Percentiles rank a stretch among this genome's conserved stretches.
Conservation (phyloP, 2,113 vertebrate species). For the Ictidomys tridecemlineatus region DNA sequence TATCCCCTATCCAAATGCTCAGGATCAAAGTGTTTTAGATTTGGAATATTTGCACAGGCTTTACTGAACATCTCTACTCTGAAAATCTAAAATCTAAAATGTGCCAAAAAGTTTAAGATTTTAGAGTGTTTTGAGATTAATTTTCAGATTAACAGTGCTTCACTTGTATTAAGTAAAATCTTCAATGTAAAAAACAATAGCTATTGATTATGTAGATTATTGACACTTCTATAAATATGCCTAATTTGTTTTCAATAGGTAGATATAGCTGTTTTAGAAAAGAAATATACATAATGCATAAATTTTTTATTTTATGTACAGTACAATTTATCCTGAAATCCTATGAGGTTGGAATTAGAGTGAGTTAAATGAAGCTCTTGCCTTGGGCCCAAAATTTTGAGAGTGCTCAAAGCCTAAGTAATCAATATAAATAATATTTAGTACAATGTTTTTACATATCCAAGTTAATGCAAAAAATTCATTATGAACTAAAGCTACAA, state of each 20-base stretch:
- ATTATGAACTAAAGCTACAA: neutral
- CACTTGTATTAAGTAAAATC: slow-evolving; percentile 23
- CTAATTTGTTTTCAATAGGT: slow-evolving; percentile 14
- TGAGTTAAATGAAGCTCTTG: neutral
- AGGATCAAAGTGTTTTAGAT: neutral
- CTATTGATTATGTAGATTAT: neutral
- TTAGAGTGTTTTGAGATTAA: neutral
- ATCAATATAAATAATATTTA: slow-evolving; percentile 62
- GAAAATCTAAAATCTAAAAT: neutral
- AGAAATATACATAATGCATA: neutral
- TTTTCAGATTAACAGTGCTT: neutral
- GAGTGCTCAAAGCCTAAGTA: neutral
- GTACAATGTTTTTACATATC: neutral
- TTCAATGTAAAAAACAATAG: slow-evolving; percentile 43
- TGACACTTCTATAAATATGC: slow-evolving; percentile 24
- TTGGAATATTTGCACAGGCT: neutral
- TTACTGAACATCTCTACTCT: neutral
- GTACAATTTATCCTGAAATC: slow-evolving; percentile 49
- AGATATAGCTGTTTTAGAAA: neutral
- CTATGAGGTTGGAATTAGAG: neutral
- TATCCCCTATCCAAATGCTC: neutral
- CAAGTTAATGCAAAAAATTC: slow-evolving; percentile 20
- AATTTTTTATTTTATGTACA: neutral
- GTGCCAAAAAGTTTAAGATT: neutral
- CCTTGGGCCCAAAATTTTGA: neutral